Conservation (phyloP, 2,113 vertebrate genomes). For the Pavo muticus region DNA sequence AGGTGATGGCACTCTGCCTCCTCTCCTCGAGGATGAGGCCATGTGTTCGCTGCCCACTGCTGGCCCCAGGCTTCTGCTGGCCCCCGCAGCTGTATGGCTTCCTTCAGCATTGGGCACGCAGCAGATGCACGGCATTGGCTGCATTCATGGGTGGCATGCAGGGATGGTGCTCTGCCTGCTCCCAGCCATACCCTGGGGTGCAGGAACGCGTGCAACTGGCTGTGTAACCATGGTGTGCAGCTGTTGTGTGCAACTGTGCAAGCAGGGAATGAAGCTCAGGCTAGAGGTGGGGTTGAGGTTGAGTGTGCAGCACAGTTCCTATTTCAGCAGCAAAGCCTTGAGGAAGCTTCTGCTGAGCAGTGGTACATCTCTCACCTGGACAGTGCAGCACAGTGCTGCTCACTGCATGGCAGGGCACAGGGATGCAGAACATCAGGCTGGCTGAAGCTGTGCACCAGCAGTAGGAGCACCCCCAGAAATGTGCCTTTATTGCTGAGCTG, state of each 20-base stretch:
- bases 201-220: background rate
- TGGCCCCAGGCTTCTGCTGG: rapidly evolving
- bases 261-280: background rate
- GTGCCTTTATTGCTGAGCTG: background rate
- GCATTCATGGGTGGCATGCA: background rate
- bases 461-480: background rate
- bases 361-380: rapidly evolving
- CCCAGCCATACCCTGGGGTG: rapidly evolving
- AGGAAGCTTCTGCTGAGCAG: background rate
- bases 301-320: background rate
- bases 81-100: rapidly evolving
- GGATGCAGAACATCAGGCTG: rapidly evolving
- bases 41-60: rapidly evolving
- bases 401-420: background rate
- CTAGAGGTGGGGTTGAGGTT: background rate
- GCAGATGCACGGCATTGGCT: rapidly evolving
- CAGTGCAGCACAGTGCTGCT: background rate
- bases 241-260: background rate
- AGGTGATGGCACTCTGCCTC: rapidly evolving
- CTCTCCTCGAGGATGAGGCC: background rate
- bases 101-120: rapidly evolving
- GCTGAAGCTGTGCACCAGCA: background rate
- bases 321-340: background rate
- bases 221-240: background rate
- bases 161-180: background rate